Base-by-base conservation (phyloP, 2,888 invertebrate genomes). In the Mongoloraphidia duomilia region DNA sequence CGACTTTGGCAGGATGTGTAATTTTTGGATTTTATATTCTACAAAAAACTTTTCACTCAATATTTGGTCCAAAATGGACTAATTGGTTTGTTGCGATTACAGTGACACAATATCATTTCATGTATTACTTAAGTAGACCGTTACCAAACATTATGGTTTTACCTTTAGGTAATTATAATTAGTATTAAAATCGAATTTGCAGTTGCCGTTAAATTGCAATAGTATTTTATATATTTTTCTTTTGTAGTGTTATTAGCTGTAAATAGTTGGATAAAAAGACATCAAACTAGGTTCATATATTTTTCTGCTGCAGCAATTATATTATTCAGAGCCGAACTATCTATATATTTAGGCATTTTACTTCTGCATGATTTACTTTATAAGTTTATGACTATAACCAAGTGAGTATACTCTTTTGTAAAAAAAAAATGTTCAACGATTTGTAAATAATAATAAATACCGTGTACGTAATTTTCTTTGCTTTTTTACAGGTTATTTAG, bases 121-220 rank as follows among this genome's bases (percentile, higher is more conserved):
- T 96, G 78, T 99, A 93, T 68, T 98, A 98, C 65, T 78, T 91
- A 69, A 90, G 91, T 60, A 78, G 98, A 52, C 84, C 95, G 10
- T 73, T 98, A 59, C 97, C 98, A 49, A 98, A 98, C 68, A 88
- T 87, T 35, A 87, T 97, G 77, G 94, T 88, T 38, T 68, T 97
- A 60, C 87, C 90, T 47, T 69, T 94, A 63, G 94, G 96, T 95
- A 76, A 73, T 69, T 59, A 52, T 50, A 48, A 59, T 39, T n/a
- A 41, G 44, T 39, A 44, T 50, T 17, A 9, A 34, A 48, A 44
- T 13, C 40, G 45, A 43, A 45, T 39, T 35, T 26, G 26, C n/a
- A 26, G 5, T 26, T 26, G 6, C 6, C 6, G 6, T 26, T 26
- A 26, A 6, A 26, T 26, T 3, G 26, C 26, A 26, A 26, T 6